Evolutionary conservation across 2,113 vertebrate species (phyloP).

Genomic region (Serilophus lunatus): DNA sequence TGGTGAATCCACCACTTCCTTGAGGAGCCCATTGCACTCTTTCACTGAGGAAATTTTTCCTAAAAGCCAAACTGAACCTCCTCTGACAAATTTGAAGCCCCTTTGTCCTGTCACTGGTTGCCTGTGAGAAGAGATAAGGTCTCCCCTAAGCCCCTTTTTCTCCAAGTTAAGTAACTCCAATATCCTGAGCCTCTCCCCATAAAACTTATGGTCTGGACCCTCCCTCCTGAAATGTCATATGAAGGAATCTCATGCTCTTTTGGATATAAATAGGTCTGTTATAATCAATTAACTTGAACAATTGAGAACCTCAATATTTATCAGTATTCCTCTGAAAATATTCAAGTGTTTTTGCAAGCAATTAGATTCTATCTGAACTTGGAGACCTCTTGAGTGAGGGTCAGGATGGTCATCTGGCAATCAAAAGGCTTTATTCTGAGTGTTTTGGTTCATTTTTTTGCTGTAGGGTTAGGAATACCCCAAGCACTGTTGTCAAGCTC

Average conservation of each 20-base stretch:
- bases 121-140: neutral
- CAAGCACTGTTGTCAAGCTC: neutral
- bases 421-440: neutral
- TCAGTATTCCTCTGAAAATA: neutral
- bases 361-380: neutral
- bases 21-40: neutral
- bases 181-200: neutral
- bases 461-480: neutral
- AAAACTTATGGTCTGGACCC: neutral
- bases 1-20: neutral
- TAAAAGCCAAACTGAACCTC: neutral
- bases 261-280: neutral
- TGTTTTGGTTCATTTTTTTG: neutral
- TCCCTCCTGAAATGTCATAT: neutral
- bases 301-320: neutral
- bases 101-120: neutral
- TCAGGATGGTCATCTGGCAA: neutral
- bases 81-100: neutral
- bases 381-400: neutral
- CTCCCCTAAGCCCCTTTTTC: neutral
- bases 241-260: neutral
- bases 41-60: neutral
- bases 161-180: neutral
- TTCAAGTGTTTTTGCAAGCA: rapidly evolving
- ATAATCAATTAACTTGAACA: neutral